Evolutionary conservation across 1,140 invertebrate species (phyloP).

Genomic region (Dufourea novaeangliae): DNA sequence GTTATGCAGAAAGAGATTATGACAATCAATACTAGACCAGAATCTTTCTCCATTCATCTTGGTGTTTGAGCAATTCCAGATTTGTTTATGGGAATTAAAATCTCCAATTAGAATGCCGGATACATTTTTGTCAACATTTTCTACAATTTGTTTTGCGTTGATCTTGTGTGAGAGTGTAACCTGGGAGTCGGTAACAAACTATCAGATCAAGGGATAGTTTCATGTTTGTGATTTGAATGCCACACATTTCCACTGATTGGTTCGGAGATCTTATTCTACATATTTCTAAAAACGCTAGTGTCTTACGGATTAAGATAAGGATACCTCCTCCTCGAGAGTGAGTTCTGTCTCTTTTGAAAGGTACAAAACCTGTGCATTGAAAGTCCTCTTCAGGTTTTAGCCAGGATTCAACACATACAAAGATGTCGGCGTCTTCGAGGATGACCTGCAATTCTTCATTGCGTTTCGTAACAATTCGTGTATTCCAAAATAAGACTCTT

Average conservation of each 20-base stretch:
- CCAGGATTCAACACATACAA: conserved; percentile 35
- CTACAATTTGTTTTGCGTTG: not conserved
- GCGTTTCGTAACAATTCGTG: not conserved
- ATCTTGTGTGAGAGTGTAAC: not conserved
- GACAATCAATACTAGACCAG: not conserved
- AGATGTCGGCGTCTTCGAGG: conserved; percentile 6
- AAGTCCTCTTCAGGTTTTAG: not conserved
- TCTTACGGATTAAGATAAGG: conserved; percentile 23
- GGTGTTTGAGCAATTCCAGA: not conserved
- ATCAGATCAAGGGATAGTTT: not conserved
- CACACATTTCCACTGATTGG: not conserved
- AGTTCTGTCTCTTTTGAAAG: not conserved
- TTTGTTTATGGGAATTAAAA: not conserved
- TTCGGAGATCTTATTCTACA: not conserved
- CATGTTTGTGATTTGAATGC: not conserved
- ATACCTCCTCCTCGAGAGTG: not conserved
- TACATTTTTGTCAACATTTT: not conserved
- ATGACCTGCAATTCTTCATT: not conserved
- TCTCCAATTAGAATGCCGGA: too few species aligned
- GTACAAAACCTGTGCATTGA: not conserved
- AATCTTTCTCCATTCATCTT: conserved; percentile 6
- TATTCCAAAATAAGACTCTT: not conserved
- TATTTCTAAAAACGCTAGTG: not conserved
- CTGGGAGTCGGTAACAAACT: not conserved
- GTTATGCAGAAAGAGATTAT: conserved; percentile 13